phyloP scores from a whole-genome alignment of 2,113 vertebrate species.

The pig (Sus scrofa) region DNA sequence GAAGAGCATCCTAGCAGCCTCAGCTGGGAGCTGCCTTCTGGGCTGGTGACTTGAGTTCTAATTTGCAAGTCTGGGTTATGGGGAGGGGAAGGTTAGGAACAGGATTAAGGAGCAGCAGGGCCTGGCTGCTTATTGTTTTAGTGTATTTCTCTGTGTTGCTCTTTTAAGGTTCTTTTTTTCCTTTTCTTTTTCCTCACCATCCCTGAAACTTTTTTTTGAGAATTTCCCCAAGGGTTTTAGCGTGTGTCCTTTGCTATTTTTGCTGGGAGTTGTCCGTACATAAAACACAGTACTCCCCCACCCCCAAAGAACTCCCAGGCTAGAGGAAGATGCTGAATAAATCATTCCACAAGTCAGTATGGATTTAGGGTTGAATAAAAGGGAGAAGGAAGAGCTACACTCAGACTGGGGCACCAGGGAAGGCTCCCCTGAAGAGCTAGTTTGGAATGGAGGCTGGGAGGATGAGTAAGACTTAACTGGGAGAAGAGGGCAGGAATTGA shows the following conservation, averaged over 20 bases:
- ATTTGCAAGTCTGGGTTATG: background rate
- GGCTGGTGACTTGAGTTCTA: background rate
- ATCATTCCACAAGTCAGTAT: background rate
- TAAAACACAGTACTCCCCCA: conserved; percentile 88
- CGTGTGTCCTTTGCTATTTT: background rate
- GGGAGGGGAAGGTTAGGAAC: background rate
- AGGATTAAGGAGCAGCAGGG: background rate
- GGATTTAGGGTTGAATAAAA: background rate
- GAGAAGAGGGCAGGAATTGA: background rate
- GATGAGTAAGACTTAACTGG: background rate
- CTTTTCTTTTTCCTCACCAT: background rate
- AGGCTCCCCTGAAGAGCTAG: background rate
- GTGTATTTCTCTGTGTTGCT: background rate
- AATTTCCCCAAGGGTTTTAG: background rate
- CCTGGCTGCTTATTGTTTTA: background rate
- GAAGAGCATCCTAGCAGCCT: background rate
- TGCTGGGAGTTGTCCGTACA: conserved; percentile 56
- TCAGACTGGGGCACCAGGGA: background rate
- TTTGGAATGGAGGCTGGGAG: background rate
- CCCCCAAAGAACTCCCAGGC: conserved; percentile 88
- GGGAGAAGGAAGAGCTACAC: background rate
- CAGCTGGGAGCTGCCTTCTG: background rate
- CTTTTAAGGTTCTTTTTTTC: background rate
- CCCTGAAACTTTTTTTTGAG: background rate
- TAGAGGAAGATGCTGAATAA: conserved; percentile 50